Conservation (phyloP, 2,888 invertebrate genomes). For the Mimachlamys varia region DNA sequence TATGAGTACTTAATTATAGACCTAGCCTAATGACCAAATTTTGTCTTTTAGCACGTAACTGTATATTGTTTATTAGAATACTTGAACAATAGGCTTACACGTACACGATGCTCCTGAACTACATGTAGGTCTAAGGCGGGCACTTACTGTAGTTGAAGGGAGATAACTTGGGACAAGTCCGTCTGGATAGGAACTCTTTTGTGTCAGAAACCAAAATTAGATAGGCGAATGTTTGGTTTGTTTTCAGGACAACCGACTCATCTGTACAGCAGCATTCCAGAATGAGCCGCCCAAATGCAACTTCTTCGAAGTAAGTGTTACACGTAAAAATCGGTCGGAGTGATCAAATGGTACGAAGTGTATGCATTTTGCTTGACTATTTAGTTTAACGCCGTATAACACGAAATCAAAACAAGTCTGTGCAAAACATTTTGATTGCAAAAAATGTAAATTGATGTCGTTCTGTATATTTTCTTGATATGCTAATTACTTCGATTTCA, state of each 20-base stretch:
- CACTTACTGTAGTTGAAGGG: not conserved
- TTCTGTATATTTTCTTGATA: too few relatives aligned
- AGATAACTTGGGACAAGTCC: not conserved
- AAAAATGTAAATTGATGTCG: too few relatives aligned
- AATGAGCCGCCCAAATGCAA: not conserved
- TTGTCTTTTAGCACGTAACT: too few relatives aligned
- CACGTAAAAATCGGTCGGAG: not conserved
- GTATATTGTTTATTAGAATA: too few relatives aligned
- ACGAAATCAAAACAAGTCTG: not conserved
- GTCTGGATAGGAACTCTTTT: not conserved
- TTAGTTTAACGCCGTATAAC: not conserved
- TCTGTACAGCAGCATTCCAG: not conserved
- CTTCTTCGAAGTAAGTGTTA: not conserved
- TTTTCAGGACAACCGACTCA: conserved; percentile 26
- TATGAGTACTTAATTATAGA: too few relatives aligned
- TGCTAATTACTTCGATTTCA: too few relatives aligned
- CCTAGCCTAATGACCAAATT: too few relatives aligned
- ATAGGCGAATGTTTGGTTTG: not conserved
- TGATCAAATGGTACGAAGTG: not conserved
- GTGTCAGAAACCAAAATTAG: not conserved
- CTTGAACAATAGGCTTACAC: too few relatives aligned
- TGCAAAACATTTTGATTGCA: not conserved
- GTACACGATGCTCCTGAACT: too few relatives aligned
- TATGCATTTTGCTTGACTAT: not conserved
- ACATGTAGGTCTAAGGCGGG: not conserved